These are phyloP conservation scores for Panulirus ornatus DNA, from an alignment of 1,140 invertebrate genomes.

Conservation along the genomic window DNA sequence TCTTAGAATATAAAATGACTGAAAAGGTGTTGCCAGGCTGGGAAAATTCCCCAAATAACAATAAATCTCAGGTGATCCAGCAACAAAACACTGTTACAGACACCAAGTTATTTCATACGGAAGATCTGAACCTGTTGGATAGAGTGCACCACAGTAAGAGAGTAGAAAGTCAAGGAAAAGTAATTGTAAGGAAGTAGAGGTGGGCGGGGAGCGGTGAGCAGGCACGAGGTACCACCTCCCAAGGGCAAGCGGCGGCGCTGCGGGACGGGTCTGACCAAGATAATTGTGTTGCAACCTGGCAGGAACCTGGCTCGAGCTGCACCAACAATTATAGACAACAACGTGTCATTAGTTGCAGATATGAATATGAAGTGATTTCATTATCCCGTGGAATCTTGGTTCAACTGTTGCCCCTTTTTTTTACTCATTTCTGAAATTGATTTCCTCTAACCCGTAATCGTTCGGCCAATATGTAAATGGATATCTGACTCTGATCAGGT, in stretches of 20 bases:
- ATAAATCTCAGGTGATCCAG: too few relatives aligned
- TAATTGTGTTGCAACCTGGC: constrained; percentile 20
- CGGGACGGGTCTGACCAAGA: constrained; percentile 23
- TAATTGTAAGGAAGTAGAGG: neutral
- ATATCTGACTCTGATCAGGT: constrained; percentile 9
- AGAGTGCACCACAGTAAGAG: too few relatives aligned
- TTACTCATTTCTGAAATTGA: constrained; percentile 25
- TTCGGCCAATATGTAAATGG: neutral
- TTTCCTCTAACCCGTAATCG: neutral
- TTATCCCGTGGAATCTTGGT: constrained; percentile 16
- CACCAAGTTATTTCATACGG: too few relatives aligned
- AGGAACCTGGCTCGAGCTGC: neutral
- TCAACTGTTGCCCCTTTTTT: neutral
- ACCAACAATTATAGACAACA: constrained; percentile 2
- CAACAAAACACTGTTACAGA: too few relatives aligned
- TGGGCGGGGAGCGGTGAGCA: neutral
- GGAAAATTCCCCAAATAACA: too few relatives aligned
- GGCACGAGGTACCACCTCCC: neutral
- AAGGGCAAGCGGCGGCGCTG: neutral
- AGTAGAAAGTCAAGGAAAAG: neutral
- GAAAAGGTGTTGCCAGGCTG: too few relatives aligned
- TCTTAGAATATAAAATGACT: too few relatives aligned
- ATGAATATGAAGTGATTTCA: constrained; percentile 35
- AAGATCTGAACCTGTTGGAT: too few relatives aligned
- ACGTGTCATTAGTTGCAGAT: constrained; percentile 29